Base-by-base conservation (phyloP, 2,113 vertebrate genomes). In the Cisticola juncidis region DNA sequence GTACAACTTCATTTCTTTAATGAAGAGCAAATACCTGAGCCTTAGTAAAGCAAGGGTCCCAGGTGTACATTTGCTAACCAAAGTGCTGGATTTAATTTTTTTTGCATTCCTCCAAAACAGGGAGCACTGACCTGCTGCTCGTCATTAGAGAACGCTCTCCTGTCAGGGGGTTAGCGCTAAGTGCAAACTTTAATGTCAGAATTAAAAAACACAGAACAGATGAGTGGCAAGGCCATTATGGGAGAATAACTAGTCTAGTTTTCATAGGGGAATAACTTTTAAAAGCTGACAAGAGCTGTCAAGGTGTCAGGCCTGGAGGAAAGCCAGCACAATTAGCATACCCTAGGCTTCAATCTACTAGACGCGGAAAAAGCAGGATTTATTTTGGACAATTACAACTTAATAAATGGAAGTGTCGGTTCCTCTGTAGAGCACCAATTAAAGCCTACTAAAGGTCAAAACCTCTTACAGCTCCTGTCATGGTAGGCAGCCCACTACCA, bases 361-460 rank as follows among this genome's bases (percentile, higher is more conserved):
- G 80, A 74, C 9, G 8, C 51, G 56, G 31, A 85, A 91, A 95
- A 90, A 84, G 81, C 24, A 42, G 58, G 51, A 95, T 96, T 96
- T 97, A 93, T 95, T 97, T 82, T 81, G 95, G 94, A 92, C 94
- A 95, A 97, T 96, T 97, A 96, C 85, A 95, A 94, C 71, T 93
- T 97, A 95, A 97, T 95, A 95, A 96, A 95, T 95, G 85, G 71
- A 92, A 90, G 71, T 33, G 57, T 91, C 65, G 60, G 53, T 53
- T 89, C 74, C 82, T 83, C 70, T 78, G 82, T 48, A 64, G 61
- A 95, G 88, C 68, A 92, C 53, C 53, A 93, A 94, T 96, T 95
- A 97, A 97, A 95, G 78, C 17, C 12, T 40, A 79, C 81, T 42
- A 92, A 95, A 97, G 96, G 95, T 92, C 95, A 96, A 92, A 96